Evolutionary conservation across 2,797 vertebrate genomes (phyloP).

Genomic region (Paedocypris micromegethes): DNA sequence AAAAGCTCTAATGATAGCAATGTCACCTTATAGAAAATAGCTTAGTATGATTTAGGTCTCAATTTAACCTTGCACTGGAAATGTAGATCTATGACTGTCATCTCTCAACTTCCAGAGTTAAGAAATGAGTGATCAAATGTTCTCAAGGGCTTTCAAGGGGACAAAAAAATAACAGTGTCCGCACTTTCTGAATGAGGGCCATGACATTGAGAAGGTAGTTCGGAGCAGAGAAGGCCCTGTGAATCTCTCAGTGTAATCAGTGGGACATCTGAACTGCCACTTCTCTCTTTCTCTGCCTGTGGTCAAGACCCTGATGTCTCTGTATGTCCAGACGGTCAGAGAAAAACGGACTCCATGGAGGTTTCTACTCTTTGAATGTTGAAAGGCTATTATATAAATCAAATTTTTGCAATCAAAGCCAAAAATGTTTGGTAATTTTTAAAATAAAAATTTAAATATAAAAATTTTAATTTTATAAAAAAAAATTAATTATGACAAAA

Average conservation of each 20-base stretch:
- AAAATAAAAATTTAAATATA: too few species aligned
- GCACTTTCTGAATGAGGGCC: background rate
- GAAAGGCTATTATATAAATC: too few species aligned
- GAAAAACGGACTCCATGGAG: background rate
- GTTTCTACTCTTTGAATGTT: too few species aligned
- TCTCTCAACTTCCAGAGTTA: background rate
- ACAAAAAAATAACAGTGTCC: background rate
- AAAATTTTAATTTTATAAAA: too few species aligned
- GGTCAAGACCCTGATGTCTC: slow-evolving; percentile 2
- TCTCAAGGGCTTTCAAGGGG: background rate
- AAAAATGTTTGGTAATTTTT: too few species aligned
- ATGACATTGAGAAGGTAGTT: slow-evolving; percentile 4
- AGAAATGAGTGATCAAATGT: background rate
- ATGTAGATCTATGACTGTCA: background rate
- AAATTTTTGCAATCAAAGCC: too few species aligned
- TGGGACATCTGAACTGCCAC: slow-evolving; percentile 12
- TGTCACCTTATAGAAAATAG: too few species aligned
- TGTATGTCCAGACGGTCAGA: background rate
- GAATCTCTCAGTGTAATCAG: slow-evolving; percentile 28
- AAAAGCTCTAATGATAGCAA: too few species aligned
- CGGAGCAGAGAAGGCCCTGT: background rate
- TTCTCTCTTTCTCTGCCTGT: slow-evolving; percentile 24
- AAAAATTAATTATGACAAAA: too few species aligned
- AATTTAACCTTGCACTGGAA: slow-evolving; percentile 1
- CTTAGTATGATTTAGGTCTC: too few species aligned